phyloP scores from a whole-genome alignment of 2,888 invertebrate species.

The Peribatodes rhomboidaria region DNA sequence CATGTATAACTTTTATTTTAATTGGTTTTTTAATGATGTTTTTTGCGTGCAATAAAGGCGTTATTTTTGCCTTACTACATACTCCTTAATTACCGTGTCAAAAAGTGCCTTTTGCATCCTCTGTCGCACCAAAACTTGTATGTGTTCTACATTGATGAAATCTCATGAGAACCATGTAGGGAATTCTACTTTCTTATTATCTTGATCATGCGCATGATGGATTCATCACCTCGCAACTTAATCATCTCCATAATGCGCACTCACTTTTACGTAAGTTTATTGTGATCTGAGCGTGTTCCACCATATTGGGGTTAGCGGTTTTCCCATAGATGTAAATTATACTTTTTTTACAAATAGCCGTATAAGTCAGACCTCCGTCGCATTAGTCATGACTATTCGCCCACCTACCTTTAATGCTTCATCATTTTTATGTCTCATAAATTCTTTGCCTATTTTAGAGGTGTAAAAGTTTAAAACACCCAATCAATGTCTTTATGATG shows the following conservation, averaged over 20 bases:
- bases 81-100: conserved; percentile 13
- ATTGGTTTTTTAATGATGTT: too few relatives aligned
- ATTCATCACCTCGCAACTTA: conserved; percentile 40
- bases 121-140: conserved; percentile 29
- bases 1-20: too few relatives aligned
- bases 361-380: conserved; percentile 24
- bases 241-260: conserved; percentile 34
- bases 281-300: conserved; percentile 21
- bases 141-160: conserved; percentile 43
- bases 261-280: conserved; percentile 34
- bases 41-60: not conserved
- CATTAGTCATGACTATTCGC: conserved; percentile 41
- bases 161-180: conserved; percentile 43
- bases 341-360: conserved; percentile 33
- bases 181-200: conserved; percentile 36
- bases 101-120: conserved; percentile 8
- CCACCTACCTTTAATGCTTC: conserved; percentile 41
- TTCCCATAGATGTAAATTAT: conserved; percentile 40
- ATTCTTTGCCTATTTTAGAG: conserved; percentile 35
- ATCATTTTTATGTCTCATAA: conserved; percentile 40
- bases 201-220: conserved; percentile 43
- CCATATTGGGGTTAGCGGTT: conserved; percentile 43
- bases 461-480: conserved; percentile 29
- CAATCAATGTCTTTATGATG: conserved; percentile 11
- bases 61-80: not conserved